Evolutionary conservation across 2,797 vertebrate genomes (phyloP).

Genomic region (Acanthornis magna): DNA sequence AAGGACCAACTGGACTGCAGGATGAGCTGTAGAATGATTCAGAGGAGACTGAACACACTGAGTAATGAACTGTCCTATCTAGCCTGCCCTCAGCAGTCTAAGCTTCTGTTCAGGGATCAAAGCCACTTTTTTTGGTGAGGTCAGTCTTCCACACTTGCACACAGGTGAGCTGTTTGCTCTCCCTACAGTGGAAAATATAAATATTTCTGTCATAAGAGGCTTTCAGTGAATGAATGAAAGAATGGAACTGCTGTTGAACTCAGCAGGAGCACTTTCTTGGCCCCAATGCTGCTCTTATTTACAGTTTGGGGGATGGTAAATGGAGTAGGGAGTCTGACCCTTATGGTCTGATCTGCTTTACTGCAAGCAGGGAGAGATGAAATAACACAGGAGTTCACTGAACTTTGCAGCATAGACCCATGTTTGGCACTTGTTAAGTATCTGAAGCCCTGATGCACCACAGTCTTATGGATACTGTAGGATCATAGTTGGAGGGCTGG

Average conservation of each 20-base stretch:
- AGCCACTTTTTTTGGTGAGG: not conserved
- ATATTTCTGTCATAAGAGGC: not conserved
- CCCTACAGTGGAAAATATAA: not conserved
- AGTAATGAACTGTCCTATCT: not conserved
- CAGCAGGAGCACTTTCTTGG: not conserved
- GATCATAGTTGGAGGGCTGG: not conserved
- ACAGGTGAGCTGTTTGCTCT: not conserved
- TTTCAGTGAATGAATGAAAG: not conserved
- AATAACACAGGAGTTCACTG: not conserved
- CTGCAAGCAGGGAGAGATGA: not conserved
- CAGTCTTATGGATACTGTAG: not conserved
- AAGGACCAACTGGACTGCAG: not conserved
- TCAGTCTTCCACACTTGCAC: not conserved
- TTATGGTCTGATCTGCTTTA: not conserved
- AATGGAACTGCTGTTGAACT: not conserved
- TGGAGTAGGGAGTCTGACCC: not conserved
- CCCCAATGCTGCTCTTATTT: not conserved
- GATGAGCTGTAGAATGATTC: not conserved
- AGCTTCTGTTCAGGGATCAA: not conserved
- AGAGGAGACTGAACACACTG: not conserved
- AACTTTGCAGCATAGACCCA: not conserved
- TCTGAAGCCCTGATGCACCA: not conserved
- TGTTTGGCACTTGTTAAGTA: not conserved
- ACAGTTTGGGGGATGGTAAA: not conserved
- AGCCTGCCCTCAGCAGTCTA: not conserved